Base-by-base conservation (phyloP, 2,797 vertebrate genomes). In the Phataginus tricuspis region DNA sequence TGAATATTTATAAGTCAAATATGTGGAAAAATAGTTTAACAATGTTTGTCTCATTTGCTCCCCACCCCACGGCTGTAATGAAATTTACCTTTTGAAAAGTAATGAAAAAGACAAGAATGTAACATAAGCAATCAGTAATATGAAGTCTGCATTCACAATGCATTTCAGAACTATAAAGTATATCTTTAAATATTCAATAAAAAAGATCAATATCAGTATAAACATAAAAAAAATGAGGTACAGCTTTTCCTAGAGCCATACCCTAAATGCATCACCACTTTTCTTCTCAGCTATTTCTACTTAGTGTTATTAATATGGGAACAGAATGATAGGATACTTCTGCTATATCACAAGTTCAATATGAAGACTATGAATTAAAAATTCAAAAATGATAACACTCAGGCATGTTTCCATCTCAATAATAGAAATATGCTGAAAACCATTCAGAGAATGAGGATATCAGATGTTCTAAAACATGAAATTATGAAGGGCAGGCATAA, bases 1-100 rank as follows among this genome's bases (percentile, higher is more conserved):
- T 59, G 95, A 96, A 84, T 85, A 91, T 49, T 90, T 49, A 84
- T 49, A 63, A 59, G 91, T 80, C 49, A 59, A 68, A 86, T 64
- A 14, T 0, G 34, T 15, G 59, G 92, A 97, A 61, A 94, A 91
- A 75, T 74, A 1, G 0, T 1, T 97, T 97, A 91, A 92, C 21
- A 64, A 51, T 34, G 1, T 83, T 84, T 25, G 77, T 42, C 8
- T 87, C 23, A 78, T 18, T 79, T 31, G 1, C 45, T 29, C 18
- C 8, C 45, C 45, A 45, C 23, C 49, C 4, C 64, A 84, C 82
- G 78, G 4, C 45, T 86, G 39, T 42, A 95, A 90, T 37, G 21
- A 95, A 77, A 95, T 66, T 11, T 4, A 15, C 5, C 0, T 69
- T 94, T 79, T 42, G 39, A 72, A 78, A 97, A 78, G 9, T 42